Conservation (phyloP, 2,888 invertebrate genomes). For the Leptodirus hochenwartii region DNA sequence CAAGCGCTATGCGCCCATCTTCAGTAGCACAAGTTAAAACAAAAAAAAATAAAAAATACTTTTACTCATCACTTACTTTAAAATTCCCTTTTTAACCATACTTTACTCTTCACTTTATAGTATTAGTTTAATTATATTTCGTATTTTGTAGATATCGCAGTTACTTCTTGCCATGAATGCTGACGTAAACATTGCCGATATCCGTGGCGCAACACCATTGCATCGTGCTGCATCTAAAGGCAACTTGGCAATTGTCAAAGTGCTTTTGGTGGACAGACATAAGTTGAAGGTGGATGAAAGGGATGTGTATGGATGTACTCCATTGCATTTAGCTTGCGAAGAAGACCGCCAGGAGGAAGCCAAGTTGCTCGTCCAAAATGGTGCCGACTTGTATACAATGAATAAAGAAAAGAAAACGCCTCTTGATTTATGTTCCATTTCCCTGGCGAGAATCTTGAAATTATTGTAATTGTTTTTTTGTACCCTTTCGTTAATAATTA, state of each 20-base stretch:
- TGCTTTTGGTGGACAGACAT: slow-evolving; percentile 5
- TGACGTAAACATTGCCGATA: slow-evolving; percentile 48
- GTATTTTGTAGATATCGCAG: no score
- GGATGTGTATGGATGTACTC: slow-evolving; percentile 57
- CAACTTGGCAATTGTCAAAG: slow-evolving; percentile 42
- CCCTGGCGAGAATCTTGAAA: no score
- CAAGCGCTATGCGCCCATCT: no score
- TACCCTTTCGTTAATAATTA: no score
- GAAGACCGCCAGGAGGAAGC: slow-evolving; percentile 54
- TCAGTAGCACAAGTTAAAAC: no score
- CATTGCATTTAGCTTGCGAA: slow-evolving; percentile 70
- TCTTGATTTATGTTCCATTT: slow-evolving; percentile 34
- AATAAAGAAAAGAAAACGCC: slow-evolving; percentile 52
- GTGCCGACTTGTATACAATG: slow-evolving; percentile 36
- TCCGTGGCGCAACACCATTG: slow-evolving; percentile 51
- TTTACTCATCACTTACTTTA: no score
- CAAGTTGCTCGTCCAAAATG: slow-evolving; percentile 41
- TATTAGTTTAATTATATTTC: no score
- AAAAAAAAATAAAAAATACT: no score
- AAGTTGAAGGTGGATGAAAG: slow-evolving; percentile 14
- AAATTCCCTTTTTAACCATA: no score
- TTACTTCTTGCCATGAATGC: slow-evolving; percentile 48
- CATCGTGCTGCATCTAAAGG: slow-evolving; percentile 70
- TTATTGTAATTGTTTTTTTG: no score
- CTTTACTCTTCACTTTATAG: no score